phyloP scores from a whole-genome alignment of 1,140 invertebrate genomes.

The Thalassaphorura encarpata region DNA sequence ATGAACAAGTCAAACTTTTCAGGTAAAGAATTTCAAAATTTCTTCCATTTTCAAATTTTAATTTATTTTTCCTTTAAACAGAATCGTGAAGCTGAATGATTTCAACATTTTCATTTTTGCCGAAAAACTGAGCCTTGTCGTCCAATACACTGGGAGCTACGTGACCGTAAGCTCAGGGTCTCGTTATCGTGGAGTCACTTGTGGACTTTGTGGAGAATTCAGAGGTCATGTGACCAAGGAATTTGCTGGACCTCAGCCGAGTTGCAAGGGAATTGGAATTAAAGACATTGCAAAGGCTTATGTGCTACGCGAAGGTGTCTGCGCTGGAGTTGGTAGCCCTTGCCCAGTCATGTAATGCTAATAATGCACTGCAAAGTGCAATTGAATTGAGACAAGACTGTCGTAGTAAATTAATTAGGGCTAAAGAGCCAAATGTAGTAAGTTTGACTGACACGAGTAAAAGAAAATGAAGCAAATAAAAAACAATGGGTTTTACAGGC shows the following conservation, averaged over 20 bases:
- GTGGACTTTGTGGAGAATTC: constrained; percentile 32
- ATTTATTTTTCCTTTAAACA: constrained; percentile 1
- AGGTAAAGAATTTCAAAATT: constrained; percentile 11
- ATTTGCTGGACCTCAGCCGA: constrained; percentile 20
- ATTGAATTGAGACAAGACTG: too few species aligned
- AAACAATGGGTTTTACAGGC: too few species aligned
- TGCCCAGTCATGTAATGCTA: too few species aligned
- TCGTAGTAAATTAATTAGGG: too few species aligned
- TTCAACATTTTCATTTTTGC: constrained; percentile 27
- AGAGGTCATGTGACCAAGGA: constrained; percentile 21
- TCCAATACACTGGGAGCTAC: constrained; percentile 30
- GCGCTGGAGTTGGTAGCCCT: background rate
- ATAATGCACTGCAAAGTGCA: too few species aligned
- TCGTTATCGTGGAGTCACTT: constrained; percentile 26
- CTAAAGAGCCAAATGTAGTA: too few species aligned
- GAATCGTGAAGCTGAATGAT: constrained; percentile 25
- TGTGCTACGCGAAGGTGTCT: constrained; percentile 28
- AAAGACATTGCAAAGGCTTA: constrained; percentile 31
- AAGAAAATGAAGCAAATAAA: too few species aligned
- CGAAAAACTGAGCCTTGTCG: constrained; percentile 16
- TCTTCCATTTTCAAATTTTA: background rate
- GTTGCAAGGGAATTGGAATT: constrained; percentile 4
- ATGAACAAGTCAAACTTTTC: constrained; percentile 29
- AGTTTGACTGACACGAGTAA: too few species aligned
- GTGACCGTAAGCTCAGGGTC: constrained; percentile 26